A percentile compares a stretch with the other conserved stretches of the same genome.
These are phyloP conservation scores for Dorcus parallelipipedus DNA, from an alignment of 2,888 invertebrate species.

Conservation along the genomic window DNA sequence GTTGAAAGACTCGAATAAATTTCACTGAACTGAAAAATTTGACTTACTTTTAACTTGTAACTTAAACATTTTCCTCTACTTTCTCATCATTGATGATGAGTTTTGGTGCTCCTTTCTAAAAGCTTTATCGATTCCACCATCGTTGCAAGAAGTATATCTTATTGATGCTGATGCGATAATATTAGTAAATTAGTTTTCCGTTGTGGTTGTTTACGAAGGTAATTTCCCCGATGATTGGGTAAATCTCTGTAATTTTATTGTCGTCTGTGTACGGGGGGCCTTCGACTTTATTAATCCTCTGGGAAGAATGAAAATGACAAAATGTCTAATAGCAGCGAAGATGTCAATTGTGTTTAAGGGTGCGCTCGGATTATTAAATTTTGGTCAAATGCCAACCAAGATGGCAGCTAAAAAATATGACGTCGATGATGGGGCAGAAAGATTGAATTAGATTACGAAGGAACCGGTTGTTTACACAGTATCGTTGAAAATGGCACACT, in stretches of 20 bases:
- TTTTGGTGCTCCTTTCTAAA: no score
- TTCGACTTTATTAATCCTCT: background rate
- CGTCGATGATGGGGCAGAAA: conserved; percentile 19
- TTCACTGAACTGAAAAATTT: no score
- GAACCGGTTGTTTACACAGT: conserved; percentile 22
- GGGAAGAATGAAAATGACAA: background rate
- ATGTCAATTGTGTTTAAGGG: conserved; percentile 15
- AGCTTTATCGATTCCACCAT: no score
- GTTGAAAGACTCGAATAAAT: no score
- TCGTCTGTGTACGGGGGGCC: background rate
- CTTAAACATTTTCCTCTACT: no score
- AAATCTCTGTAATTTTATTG: background rate
- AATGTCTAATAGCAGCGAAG: conserved; percentile 5
- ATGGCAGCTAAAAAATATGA: conserved; percentile 19
- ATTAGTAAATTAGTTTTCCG: no score
- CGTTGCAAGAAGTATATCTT: no score
- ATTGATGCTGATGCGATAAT: no score
- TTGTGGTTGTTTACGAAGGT: no score
- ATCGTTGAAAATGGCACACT: conserved; percentile 5
- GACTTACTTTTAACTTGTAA: no score
- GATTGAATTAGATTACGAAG: conserved; percentile 26
- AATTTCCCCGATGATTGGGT: background rate
- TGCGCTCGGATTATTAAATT: conserved; percentile 14
- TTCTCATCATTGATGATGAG: no score
- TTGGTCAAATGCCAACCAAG: conserved; percentile 15